These are phyloP conservation scores for Actenoides lindsayi DNA, from an alignment of 2,113 vertebrate species.

Conservation along the genomic window DNA sequence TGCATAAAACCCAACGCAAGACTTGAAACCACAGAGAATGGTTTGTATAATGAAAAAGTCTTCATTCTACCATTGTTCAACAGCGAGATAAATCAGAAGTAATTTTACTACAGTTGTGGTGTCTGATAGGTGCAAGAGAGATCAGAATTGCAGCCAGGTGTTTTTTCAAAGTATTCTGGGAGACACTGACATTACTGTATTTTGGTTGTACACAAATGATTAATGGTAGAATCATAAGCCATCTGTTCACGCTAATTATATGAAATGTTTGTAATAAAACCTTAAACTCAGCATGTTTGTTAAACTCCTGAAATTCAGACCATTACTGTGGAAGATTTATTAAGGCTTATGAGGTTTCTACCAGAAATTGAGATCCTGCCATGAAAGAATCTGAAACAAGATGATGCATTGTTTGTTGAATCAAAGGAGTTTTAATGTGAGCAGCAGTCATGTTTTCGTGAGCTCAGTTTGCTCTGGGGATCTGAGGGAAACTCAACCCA, in stretches of 20 bases:
- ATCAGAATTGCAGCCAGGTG: constrained; percentile 19
- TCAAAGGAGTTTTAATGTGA: background rate
- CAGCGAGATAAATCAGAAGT: constrained; percentile 27
- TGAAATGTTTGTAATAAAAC: constrained; percentile 51
- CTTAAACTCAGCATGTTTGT: background rate
- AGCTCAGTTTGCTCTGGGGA: background rate
- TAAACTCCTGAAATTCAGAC: constrained; percentile 29
- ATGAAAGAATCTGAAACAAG: background rate
- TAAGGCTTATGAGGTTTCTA: background rate
- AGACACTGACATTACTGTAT: constrained; percentile 13
- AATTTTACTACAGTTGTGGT: background rate
- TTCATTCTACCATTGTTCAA: constrained; percentile 26
- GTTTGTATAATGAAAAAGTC: constrained; percentile 18
- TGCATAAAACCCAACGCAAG: background rate
- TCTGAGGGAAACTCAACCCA: background rate
- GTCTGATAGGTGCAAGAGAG: background rate
- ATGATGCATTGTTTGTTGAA: background rate
- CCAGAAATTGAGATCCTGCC: background rate
- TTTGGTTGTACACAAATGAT: constrained; percentile 51
- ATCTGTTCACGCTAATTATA: constrained; percentile 60
- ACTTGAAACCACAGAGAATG: constrained; percentile 4
- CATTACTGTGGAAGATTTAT: constrained; percentile 30
- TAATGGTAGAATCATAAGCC: constrained; percentile 53
- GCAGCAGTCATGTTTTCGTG: background rate
- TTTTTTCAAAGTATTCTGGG: constrained; percentile 18